These are phyloP conservation scores for Phthorimaea operculella DNA, from an alignment of 1,140 invertebrate genomes.

Conservation along the genomic window DNA sequence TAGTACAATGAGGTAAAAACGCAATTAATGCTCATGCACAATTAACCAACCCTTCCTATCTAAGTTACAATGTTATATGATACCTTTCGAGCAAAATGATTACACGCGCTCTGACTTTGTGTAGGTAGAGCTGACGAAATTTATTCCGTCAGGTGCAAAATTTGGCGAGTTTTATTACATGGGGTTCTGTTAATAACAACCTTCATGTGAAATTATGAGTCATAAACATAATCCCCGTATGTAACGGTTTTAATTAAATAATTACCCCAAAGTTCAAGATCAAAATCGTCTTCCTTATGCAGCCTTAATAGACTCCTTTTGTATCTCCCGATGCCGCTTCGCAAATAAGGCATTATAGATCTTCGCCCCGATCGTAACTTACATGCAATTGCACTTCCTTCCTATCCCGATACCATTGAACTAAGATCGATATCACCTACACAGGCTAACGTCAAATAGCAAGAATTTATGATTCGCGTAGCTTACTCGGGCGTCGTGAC, in stretches of 20 bases:
- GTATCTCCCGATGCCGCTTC: too few species aligned
- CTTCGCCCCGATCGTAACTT: slow-evolving; percentile 14
- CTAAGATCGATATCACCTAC: slow-evolving; percentile 54
- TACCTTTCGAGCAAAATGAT: neutral
- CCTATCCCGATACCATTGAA: slow-evolving; percentile 42
- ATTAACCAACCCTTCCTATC: neutral
- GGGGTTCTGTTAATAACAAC: too few species aligned
- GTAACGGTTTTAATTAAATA: too few species aligned
- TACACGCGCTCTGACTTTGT: neutral
- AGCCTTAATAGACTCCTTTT: too few species aligned
- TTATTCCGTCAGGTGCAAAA: too few species aligned
- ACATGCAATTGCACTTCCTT: slow-evolving; percentile 40
- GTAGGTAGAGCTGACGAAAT: neutral
- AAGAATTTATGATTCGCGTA: slow-evolving; percentile 56
- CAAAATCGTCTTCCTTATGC: too few species aligned
- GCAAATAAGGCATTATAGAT: too few species aligned
- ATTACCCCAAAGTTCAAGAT: too few species aligned
- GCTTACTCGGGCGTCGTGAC: slow-evolving; percentile 24
- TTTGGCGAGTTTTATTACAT: too few species aligned
- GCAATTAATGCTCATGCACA: neutral
- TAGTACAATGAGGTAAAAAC: neutral
- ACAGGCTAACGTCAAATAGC: slow-evolving; percentile 51
- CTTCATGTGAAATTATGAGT: too few species aligned
- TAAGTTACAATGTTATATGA: neutral
- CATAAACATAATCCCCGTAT: too few species aligned